These are phyloP conservation scores for Digitonthophagus gazella DNA, from an alignment of 2,888 invertebrate species.

Conservation along the genomic window DNA sequence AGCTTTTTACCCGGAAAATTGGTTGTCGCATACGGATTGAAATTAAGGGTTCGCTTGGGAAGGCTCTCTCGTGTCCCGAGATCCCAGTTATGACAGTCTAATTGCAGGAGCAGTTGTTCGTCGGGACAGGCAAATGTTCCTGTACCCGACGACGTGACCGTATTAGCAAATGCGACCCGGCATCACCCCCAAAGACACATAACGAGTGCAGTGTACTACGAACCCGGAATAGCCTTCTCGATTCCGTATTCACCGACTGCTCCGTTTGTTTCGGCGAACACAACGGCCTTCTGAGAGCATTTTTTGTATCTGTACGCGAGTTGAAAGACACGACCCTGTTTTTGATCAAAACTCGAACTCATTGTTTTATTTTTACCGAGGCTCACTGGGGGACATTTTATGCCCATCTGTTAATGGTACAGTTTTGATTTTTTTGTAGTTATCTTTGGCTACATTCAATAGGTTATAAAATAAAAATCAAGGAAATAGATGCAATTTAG, in stretches of 20 bases:
- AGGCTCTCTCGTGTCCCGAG: not conserved
- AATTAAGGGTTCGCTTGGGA: not conserved
- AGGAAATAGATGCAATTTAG: too few species aligned
- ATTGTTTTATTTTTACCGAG: not conserved
- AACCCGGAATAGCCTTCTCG: not conserved
- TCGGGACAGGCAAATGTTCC: constrained; percentile 28
- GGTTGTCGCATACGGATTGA: not conserved
- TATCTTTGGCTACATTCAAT: too few species aligned
- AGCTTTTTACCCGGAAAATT: not conserved
- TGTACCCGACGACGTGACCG: constrained; percentile 29
- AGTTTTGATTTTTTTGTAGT: not conserved
- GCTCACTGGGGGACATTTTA: not conserved
- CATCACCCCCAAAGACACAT: constrained; percentile 2
- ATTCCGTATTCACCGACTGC: constrained; percentile 14
- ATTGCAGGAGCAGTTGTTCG: constrained; percentile 31
- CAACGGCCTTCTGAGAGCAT: not conserved
- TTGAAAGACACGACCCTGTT: not conserved
- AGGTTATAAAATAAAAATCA: too few species aligned
- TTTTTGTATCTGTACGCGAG: not conserved
- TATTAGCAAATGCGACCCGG: constrained; percentile 27
- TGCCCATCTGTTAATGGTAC: not conserved
- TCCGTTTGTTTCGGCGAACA: constrained; percentile 5
- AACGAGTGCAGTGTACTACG: constrained; percentile 3
- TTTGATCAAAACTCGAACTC: not conserved
- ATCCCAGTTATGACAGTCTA: constrained; percentile 30